Base-by-base conservation (phyloP, 2,113 vertebrate species). In the Coreoperca whiteheadi region DNA sequence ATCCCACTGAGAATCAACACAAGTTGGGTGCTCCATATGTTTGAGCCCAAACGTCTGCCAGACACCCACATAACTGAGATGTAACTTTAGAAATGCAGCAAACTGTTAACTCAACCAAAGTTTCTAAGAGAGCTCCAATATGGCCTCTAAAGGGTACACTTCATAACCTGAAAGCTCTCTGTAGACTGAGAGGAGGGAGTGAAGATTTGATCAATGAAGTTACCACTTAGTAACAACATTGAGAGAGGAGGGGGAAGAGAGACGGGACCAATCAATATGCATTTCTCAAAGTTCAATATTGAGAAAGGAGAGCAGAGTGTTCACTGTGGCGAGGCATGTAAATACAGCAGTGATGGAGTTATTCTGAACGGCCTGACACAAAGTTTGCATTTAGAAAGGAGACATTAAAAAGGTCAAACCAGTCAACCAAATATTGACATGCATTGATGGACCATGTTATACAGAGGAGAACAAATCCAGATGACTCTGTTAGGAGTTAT, bases 191-290 rank as follows among this genome's bases (percentile, higher is more conserved):
- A 61, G 34, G 21, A 71, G 54, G 16, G 61, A 73, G n/a, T 16
- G 28, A 39, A 34, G 65, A 65, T 51, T 12, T 60, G 79, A 88
- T 84, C 85, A 77, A 77, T 88, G 65, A 4, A 69, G 69, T 57
- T 56, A 83, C 80, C 72, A 80, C 71, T 84, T 46, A 43, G 54
- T 77, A 66, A 81, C 70, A 75, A 59, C 54, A 76, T 2, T 20
- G 71, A 61, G 61, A 50, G 75, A 53, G 71, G 69, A 74, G 59
- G 18, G 21, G 23, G 63, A 46, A n/a, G 59, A 74, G 79, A 68
- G 59, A 65, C 41, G 76, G 81, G 69, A 73, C 81, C 77, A 70
- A 60, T 77, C 74, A 59, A 88, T 85, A 23, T 2, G 28, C 76
- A 88, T 82, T 64, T 83, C 46, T 79, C 39, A 56, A 25, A 1